Evolutionary conservation across 1,140 invertebrate species (phyloP).

Genomic region (Listronotus bonariensis): DNA sequence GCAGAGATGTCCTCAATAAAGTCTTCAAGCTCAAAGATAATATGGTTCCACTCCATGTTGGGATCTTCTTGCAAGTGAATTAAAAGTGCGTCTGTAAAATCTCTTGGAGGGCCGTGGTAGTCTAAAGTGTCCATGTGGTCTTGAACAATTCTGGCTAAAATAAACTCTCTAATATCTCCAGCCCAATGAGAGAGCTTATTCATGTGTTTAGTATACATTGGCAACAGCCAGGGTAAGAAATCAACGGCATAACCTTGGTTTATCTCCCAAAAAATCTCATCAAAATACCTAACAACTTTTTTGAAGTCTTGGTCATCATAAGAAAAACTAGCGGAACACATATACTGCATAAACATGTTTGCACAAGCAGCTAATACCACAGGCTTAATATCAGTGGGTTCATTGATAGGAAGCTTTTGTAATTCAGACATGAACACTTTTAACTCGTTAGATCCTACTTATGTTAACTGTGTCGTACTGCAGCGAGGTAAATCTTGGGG

Average conservation of each 20-base stretch:
- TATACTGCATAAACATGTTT: conserved; percentile 85
- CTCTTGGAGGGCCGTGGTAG: conserved; percentile 62
- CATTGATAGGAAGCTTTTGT: conserved; percentile 53
- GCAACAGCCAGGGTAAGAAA: conserved; percentile 82
- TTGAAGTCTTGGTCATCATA: conserved; percentile 68
- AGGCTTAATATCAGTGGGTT: conserved; percentile 63
- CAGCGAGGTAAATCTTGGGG: conserved; percentile 72
- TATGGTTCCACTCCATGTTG: conserved; percentile 68
- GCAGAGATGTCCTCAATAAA: conserved; percentile 88
- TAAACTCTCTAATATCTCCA: conserved; percentile 73
- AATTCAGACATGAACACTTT: conserved; percentile 63
- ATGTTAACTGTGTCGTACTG: conserved; percentile 70
- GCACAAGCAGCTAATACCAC: conserved; percentile 71
- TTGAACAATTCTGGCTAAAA: conserved; percentile 72
- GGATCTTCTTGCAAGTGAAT: conserved; percentile 66
- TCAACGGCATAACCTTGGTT: conserved; percentile 88
- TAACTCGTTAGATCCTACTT: conserved; percentile 66
- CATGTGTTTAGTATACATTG: conserved; percentile 73
- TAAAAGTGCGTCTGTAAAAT: conserved; percentile 77
- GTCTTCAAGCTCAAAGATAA: conserved; percentile 82
- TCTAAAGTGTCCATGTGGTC: conserved; percentile 63
- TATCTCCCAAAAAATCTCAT: conserved; percentile 88
- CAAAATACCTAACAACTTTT: conserved; percentile 72
- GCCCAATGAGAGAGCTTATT: conserved; percentile 71
- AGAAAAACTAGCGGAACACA: conserved; percentile 77